Evolutionary conservation across 2,113 vertebrate species (phyloP), one percentile per base, ranked within the genome.

Genomic region (Thunnus maccoyii): DNA sequence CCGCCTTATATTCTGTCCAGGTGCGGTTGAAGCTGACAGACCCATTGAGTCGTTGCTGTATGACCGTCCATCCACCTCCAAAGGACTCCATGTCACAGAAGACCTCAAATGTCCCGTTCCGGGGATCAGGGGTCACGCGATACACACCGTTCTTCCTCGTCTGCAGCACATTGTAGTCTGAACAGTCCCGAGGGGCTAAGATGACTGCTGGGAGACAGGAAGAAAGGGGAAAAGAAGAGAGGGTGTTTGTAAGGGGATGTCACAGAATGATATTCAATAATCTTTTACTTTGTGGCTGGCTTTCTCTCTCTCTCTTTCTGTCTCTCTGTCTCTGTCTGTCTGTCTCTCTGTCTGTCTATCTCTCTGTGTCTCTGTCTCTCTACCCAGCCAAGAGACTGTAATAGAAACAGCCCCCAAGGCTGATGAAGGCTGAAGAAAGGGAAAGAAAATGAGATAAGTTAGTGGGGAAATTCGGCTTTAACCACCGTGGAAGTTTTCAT

Each of bases 11-110:
- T 52, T 98, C 97, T 0, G 89, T 67, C 98, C 98, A 99, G 27
- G 93, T 96, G 76, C 96, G 96, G 92, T 97, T 99, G 91, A 99
- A 99, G 89, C 93, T 96, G 56, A 96, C 94, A 18, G 96, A 98
- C 13, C 98, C 98, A 18, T 99, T 94, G 0, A 96, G 94, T 46
- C 98, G 96, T 13, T 91, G 91, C 64, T 99, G 98, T 57, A 99
- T 88, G 51, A 99, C 93, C 0, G 98, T 99, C 98, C 98, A 99
- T 27, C 98, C 98, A 0, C 98, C 97, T 32, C 96, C 97, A 0
- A 89, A 95, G 3, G 96, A 95, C 90, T 97, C 96, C 98, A 99
- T 99, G 78, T 99, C 97, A 69, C 98, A 99, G 84, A 91, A 96
- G 7, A 97, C 98, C 36, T 96, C 94, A 61, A 99, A 98, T 77